Evolutionary conservation across 2,797 vertebrate genomes (phyloP).

Genomic region (Gymnodraco acuticeps): DNA sequence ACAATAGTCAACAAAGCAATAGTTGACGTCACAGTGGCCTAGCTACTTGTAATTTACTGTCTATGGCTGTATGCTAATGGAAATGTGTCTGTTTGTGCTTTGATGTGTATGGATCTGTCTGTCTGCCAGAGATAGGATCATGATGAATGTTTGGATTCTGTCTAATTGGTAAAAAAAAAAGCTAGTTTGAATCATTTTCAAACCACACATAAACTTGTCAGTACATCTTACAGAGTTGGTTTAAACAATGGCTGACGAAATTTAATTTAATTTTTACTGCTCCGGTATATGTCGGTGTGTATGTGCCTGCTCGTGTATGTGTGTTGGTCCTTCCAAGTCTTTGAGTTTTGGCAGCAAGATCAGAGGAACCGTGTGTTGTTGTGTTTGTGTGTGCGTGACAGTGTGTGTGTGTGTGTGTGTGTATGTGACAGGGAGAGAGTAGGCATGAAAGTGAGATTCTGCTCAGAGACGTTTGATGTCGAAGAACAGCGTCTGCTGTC

Average conservation of each 20-base stretch:
- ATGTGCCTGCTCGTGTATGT: constrained; percentile 24
- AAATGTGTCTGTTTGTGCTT: constrained; percentile 3
- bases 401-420: constrained; percentile 32
- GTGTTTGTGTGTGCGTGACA: constrained; percentile 57
- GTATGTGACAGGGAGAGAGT: constrained; percentile 55
- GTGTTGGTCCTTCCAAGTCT: constrained; percentile 71
- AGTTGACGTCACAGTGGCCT: too few relatives aligned
- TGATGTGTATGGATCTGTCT: constrained; percentile 13
- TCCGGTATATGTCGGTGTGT: constrained; percentile 51
- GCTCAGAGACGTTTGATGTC: constrained; percentile 86
- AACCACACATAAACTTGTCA: constrained; percentile 58
- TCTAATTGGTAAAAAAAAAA: constrained; percentile 19
- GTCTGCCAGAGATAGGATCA: background rate
- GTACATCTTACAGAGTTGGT: constrained; percentile 52
- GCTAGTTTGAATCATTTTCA: constrained; percentile 44
- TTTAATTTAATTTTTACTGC: constrained; percentile 67
- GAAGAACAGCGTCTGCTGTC: constrained; percentile 84
- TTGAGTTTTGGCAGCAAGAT: constrained; percentile 81
- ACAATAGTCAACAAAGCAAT: too few relatives aligned
- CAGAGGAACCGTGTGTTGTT: constrained; percentile 77
- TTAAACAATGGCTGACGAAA: constrained; percentile 71
- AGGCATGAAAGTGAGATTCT: constrained; percentile 84
- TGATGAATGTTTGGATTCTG: constrained; percentile 25
- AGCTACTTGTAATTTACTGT: too few relatives aligned
- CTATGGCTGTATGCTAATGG: background rate